Evolutionary conservation across 1,140 invertebrate genomes (phyloP).

Genomic region (Micrasema longulum): DNA sequence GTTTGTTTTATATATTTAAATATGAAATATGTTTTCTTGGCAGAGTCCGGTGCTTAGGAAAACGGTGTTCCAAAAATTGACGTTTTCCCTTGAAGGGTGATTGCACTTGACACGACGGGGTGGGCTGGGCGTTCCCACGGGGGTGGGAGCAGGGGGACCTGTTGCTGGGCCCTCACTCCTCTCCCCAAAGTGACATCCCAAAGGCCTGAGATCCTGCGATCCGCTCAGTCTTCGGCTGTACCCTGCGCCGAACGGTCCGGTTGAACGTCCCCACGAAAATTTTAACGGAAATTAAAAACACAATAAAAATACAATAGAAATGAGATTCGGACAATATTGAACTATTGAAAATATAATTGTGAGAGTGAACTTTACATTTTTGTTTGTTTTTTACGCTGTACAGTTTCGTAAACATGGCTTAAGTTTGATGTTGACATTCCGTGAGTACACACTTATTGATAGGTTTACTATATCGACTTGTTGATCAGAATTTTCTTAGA

Average conservation of each 20-base stretch:
- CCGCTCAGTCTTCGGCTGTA: constrained; percentile 29
- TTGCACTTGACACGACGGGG: constrained; percentile 38
- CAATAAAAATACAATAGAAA: not conserved
- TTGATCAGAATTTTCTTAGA: constrained; percentile 1
- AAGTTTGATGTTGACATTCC: constrained; percentile 37
- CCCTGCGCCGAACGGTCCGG: constrained; percentile 3
- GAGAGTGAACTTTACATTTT: not conserved
- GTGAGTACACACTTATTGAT: not conserved
- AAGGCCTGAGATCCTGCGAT: constrained; percentile 25
- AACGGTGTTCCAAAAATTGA: too few species aligned
- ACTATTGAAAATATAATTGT: not conserved
- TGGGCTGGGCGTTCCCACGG: constrained; percentile 7
- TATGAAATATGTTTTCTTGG: too few species aligned
- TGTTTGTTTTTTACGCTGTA: not conserved
- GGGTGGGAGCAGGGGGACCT: constrained; percentile 42
- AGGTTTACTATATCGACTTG: constrained; percentile 26
- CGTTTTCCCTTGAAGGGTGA: too few species aligned
- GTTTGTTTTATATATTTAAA: too few species aligned
- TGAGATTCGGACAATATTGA: not conserved
- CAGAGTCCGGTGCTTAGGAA: too few species aligned
- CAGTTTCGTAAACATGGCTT: constrained; percentile 9
- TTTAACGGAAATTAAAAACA: not conserved
- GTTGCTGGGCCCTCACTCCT: constrained; percentile 35
- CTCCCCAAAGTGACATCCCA: constrained; percentile 36
- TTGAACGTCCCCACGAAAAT: not conserved